Conservation (phyloP, 1,140 invertebrate genomes). For the Arion vulgaris region DNA sequence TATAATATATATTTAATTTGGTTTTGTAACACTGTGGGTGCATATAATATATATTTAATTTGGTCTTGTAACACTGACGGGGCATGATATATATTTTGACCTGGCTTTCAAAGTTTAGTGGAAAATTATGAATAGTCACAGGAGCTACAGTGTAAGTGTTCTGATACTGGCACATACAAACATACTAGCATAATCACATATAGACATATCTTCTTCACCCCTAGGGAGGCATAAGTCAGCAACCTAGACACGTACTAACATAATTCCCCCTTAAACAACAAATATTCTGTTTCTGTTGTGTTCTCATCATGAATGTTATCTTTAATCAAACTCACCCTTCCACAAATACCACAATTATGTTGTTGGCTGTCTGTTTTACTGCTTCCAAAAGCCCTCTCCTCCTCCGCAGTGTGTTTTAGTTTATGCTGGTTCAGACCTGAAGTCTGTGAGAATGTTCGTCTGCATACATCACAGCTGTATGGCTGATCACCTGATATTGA, state of each 20-base stretch:
- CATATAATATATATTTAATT: background rate
- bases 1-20: background rate
- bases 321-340: background rate
- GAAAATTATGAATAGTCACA: too few species aligned
- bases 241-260: too few species aligned
- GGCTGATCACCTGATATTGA: conserved; percentile 10
- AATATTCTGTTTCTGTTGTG: too few species aligned
- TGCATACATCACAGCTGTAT: conserved; percentile 14
- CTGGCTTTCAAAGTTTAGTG: too few species aligned
- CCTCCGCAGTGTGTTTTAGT: conserved; percentile 15
- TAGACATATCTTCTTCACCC: too few species aligned
- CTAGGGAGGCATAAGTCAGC: too few species aligned
- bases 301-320: too few species aligned
- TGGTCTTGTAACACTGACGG: conserved; percentile 21
- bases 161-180: too few species aligned
- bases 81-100: background rate
- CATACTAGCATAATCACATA: too few species aligned
- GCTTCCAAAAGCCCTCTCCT: conserved; percentile 7
- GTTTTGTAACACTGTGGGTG: conserved; percentile 26
- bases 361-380: background rate
- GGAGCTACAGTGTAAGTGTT: too few species aligned
- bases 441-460: conserved; percentile 3
- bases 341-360: conserved; percentile 32
- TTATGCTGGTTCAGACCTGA: conserved; percentile 23
- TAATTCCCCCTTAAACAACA: too few species aligned